Conservation (phyloP, 1,140 invertebrate species). For the Brevipalpus yothersi region DNA sequence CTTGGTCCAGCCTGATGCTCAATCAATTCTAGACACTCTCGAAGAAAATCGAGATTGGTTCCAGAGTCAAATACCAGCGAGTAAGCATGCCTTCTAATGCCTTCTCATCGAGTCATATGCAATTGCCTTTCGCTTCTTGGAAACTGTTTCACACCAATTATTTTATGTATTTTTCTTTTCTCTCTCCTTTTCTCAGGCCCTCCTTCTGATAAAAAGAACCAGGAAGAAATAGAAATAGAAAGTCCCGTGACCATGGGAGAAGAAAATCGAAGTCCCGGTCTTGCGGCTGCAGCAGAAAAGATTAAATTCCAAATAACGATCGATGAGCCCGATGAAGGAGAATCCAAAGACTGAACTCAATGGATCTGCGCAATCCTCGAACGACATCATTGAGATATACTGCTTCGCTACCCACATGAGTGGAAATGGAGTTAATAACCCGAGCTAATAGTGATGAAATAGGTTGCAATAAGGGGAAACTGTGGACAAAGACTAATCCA, state of each 20-base stretch:
- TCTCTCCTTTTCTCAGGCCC: not conserved
- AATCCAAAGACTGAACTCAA: not conserved
- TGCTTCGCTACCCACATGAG: too few species aligned
- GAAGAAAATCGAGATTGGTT: slow-evolving; percentile 98
- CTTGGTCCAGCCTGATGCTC: slow-evolving; percentile 90
- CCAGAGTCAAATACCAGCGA: slow-evolving; percentile 40
- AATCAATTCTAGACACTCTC: slow-evolving; percentile 85
- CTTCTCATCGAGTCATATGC: not conserved
- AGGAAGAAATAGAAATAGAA: not conserved
- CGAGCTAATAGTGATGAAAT: not conserved
- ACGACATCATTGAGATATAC: too few species aligned
- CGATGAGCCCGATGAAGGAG: slow-evolving; percentile 38
- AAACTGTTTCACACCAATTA: not conserved
- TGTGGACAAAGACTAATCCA: too few species aligned
- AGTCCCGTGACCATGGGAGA: not conserved
- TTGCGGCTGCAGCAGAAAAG: slow-evolving; percentile 23
- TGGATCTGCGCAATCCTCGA: too few species aligned
- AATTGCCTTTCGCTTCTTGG: not conserved
- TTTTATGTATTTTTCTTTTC: not conserved
- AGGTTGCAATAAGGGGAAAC: not conserved
- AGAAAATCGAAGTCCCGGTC: slow-evolving; percentile 8
- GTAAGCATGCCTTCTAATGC: slow-evolving; percentile 8
- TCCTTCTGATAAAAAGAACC: not conserved
- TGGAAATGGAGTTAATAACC: too few species aligned
- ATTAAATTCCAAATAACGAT: slow-evolving; percentile 42